Percentiles rank a stretch among this genome's conserved stretches.
Conservation (phyloP, 2,888 invertebrate species). For the Hydroisotoma schaefferi region DNA sequence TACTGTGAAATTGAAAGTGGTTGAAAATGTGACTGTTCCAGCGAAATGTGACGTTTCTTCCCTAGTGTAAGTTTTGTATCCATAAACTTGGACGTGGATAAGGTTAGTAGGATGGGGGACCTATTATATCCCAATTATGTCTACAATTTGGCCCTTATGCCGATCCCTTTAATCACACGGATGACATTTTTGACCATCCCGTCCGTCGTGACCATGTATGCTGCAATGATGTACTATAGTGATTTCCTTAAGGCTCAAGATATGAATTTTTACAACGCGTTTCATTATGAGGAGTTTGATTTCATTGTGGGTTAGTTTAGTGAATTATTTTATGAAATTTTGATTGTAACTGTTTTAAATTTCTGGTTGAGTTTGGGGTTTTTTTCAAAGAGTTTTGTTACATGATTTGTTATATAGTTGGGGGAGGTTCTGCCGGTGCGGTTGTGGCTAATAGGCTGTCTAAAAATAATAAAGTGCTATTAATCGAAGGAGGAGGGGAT, state of each 20-base stretch:
- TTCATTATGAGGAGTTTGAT: conserved; percentile 33
- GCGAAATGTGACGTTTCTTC: no score
- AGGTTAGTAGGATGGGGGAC: conserved; percentile 13
- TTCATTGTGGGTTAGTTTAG: conserved; percentile 28
- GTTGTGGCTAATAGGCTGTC: conserved; percentile 38
- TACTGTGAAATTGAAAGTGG: no score
- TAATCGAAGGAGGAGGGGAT: conserved; percentile 39
- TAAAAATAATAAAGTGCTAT: conserved; percentile 29
- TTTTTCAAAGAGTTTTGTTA: conserved; percentile 2
- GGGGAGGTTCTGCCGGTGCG: conserved; percentile 33
- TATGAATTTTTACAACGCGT: conserved; percentile 29
- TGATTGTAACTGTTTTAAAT: not conserved
- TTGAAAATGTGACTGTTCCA: no score
- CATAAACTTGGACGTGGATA: no score
- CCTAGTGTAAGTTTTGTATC: no score
- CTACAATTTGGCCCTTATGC: conserved; percentile 31
- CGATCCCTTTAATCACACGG: conserved; percentile 30
- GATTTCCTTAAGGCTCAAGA: conserved; percentile 31
- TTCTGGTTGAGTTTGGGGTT: not conserved
- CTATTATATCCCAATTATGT: not conserved
- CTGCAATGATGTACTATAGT: conserved; percentile 36
- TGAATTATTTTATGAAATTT: not conserved
- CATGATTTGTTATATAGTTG: conserved; percentile 17
- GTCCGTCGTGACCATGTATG: conserved; percentile 32
- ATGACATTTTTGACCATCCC: conserved; percentile 38